Evolutionary conservation across 2,888 invertebrate species (phyloP).

Genomic region (Cheilosia scutellata): DNA sequence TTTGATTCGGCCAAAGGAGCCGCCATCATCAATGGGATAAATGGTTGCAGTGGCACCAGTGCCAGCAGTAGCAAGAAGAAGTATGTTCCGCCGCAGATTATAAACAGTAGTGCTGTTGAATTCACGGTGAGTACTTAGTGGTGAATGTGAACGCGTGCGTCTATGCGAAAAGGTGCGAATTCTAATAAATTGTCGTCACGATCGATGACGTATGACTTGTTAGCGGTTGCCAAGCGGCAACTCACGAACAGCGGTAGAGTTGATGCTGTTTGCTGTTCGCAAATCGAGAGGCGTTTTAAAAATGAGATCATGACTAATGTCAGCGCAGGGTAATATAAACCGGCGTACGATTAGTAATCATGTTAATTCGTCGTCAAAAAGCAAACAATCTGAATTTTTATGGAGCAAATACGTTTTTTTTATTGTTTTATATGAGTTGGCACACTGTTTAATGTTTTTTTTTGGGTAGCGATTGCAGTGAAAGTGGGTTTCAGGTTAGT

Average conservation of each 20-base stretch:
- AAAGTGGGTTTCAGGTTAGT: not conserved
- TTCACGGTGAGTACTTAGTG: conserved; percentile 63
- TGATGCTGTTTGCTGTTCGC: not conserved
- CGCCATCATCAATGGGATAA: conserved; percentile 27
- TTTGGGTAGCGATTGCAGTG: not conserved
- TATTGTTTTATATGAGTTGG: not conserved
- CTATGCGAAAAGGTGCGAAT: conserved; percentile 12
- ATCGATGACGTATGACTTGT: not conserved
- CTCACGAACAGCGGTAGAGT: not conserved
- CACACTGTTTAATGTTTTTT: not conserved
- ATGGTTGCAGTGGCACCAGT: conserved; percentile 11
- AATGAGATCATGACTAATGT: conserved; percentile 41
- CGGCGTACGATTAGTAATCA: conserved; percentile 28
- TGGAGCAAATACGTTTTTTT: not conserved
- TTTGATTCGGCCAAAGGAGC: conserved; percentile 55
- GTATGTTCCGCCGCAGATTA: conserved; percentile 77
- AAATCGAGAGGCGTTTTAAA: conserved; percentile 14
- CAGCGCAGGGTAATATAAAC: not conserved
- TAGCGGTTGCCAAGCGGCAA: not conserved
- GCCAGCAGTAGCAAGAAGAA: conserved; percentile 79
- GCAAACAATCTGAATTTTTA: not conserved
- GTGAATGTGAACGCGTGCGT: not conserved
- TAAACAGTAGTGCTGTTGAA: conserved; percentile 65
- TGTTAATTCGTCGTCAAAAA: conserved; percentile 5
- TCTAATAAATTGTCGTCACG: conserved; percentile 5